Conservation (phyloP, 1,140 invertebrate species). For the Drosophila murphyi region DNA sequence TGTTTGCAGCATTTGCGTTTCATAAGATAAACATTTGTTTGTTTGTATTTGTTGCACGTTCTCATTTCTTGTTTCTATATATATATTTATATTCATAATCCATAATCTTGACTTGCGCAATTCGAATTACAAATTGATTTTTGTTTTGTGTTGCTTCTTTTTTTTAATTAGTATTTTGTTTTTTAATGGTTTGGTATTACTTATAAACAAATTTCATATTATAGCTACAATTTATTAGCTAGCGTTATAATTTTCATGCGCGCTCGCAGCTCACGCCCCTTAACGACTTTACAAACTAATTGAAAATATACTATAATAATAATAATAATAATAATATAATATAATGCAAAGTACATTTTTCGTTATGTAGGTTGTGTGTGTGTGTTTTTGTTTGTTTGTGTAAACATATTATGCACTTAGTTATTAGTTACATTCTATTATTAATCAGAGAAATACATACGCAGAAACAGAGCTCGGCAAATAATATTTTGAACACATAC, state of each 20-base stretch:
- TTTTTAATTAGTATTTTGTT: slow-evolving; percentile 39
- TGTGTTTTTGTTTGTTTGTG: slow-evolving; percentile 29
- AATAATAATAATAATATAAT: not conserved
- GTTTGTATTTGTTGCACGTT: slow-evolving; percentile 38
- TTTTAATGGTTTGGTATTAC: slow-evolving; percentile 77
- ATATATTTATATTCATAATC: slow-evolving; percentile 17
- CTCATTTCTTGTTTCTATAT: slow-evolving; percentile 28
- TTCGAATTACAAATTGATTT: slow-evolving; percentile 48
- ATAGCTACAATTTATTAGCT: slow-evolving; percentile 82
- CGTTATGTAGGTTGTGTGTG: slow-evolving; percentile 20
- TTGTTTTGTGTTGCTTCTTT: slow-evolving; percentile 7
- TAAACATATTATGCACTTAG: slow-evolving; percentile 38
- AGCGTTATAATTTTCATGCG: slow-evolving; percentile 71
- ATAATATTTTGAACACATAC: slow-evolving; percentile 69
- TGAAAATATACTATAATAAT: slow-evolving; percentile 31
- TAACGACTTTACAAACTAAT: slow-evolving; percentile 51
- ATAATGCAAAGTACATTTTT: slow-evolving; percentile 55
- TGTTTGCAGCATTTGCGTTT: slow-evolving; percentile 45
- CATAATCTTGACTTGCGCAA: slow-evolving; percentile 59
- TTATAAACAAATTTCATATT: slow-evolving; percentile 82
- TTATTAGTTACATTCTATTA: slow-evolving; percentile 61
- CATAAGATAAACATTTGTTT: slow-evolving; percentile 48
- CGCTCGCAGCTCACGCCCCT: slow-evolving; percentile 49
- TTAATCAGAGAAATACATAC: slow-evolving; percentile 55
- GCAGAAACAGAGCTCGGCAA: slow-evolving; percentile 46